phyloP scores from a whole-genome alignment of 1,140 invertebrate species.

The Rhagoletis zephyria region DNA sequence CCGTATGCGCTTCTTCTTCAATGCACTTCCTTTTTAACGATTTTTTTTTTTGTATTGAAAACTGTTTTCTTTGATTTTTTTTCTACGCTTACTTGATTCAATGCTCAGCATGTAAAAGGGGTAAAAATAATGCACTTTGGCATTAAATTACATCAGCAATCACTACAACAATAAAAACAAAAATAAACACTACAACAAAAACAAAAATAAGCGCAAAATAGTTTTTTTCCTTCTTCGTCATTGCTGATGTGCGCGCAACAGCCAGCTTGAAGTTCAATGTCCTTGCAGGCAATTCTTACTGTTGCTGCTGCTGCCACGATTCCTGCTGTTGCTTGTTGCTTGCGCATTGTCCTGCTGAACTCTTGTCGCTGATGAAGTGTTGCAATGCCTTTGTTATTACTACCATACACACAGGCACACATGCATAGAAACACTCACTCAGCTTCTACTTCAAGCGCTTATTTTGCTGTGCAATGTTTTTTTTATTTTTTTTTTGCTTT shows the following conservation, averaged over 20 bases:
- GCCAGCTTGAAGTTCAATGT: slow-evolving; percentile 21
- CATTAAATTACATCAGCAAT: slow-evolving; percentile 55
- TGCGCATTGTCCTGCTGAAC: slow-evolving; percentile 31
- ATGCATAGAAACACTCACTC: background rate
- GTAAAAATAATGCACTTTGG: slow-evolving; percentile 53
- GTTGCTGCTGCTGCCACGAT: background rate
- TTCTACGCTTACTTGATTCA: background rate
- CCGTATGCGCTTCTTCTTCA: slow-evolving; percentile 12
- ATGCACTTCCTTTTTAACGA: slow-evolving; percentile 49
- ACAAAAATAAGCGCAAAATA: background rate
- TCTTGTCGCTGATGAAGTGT: background rate
- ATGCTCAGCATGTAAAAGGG: slow-evolving; percentile 33
- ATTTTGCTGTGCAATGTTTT: background rate
- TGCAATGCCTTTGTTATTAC: slow-evolving; percentile 15
- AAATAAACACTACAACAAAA: background rate
- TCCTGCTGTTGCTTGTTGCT: background rate
- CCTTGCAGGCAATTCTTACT: slow-evolving; percentile 20
- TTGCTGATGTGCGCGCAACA: slow-evolving; percentile 2
- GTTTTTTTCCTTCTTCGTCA: background rate
- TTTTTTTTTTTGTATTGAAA: background rate
- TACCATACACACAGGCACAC: background rate
- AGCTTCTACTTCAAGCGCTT: background rate
- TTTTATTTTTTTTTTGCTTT: background rate
- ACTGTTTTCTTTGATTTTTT: slow-evolving; percentile 11
- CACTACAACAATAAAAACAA: background rate